Evolutionary conservation across 2,888 invertebrate genomes (phyloP).

Genomic region (Torymus aiolomorphi): DNA sequence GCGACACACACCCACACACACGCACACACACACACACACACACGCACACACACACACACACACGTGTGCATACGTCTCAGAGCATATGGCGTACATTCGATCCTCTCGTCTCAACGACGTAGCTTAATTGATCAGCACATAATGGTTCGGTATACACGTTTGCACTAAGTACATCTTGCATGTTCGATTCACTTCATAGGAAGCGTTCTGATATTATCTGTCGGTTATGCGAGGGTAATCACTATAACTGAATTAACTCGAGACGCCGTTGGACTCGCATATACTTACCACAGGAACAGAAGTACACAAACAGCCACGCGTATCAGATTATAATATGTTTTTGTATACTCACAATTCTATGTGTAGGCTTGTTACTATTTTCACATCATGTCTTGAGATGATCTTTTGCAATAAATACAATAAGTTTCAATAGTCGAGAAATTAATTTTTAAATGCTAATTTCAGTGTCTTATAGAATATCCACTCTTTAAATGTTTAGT

Average conservation of each 20-base stretch:
- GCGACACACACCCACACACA: too few species aligned
- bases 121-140: slow-evolving; percentile 63
- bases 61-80: neutral
- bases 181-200: neutral
- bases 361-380: too few species aligned
- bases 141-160: slow-evolving; percentile 55
- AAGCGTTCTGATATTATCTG: slow-evolving; percentile 31
- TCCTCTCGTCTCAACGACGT: neutral
- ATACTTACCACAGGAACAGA: neutral
- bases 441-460: too few species aligned
- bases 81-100: neutral
- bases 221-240: slow-evolving; percentile 35
- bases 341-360: too few species aligned
- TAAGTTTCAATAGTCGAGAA: too few species aligned
- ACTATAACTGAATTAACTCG: slow-evolving; percentile 29
- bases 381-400: too few species aligned
- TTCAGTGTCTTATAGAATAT: too few species aligned
- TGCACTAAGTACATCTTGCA: slow-evolving; percentile 59
- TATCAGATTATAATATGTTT: neutral
- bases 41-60: neutral
- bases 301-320: neutral
- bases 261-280: neutral
- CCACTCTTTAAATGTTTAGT: too few species aligned
- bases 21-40: too few species aligned
- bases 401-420: too few species aligned